Evolutionary conservation across 2,113 vertebrate genomes (phyloP).

Genomic region (Callocephalon fimbriatum): DNA sequence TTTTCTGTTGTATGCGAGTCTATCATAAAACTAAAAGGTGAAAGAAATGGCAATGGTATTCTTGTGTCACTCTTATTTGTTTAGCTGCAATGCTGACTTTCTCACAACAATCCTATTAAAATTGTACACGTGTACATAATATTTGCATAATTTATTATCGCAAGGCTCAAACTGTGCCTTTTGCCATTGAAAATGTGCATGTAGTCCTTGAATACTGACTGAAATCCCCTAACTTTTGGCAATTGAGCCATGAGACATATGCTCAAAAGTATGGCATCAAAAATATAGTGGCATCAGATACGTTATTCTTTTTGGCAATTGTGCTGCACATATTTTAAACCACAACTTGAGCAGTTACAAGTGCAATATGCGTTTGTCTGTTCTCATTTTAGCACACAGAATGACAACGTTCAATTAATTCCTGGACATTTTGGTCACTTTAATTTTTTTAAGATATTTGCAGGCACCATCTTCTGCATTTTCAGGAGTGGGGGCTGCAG

Average conservation of each 20-base stretch:
- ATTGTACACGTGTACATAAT: conserved; percentile 64
- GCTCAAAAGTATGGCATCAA: conserved; percentile 70
- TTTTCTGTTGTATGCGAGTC: conserved; percentile 82
- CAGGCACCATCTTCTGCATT: neutral
- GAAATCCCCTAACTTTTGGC: conserved; percentile 72
- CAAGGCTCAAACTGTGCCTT: conserved; percentile 62
- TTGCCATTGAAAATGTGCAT: conserved; percentile 70
- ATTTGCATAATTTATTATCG: conserved; percentile 74
- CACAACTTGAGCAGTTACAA: conserved; percentile 52
- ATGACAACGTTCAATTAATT: conserved; percentile 35
- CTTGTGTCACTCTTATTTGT: conserved; percentile 64
- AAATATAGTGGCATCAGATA: conserved; percentile 38
- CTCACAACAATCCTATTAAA: conserved; percentile 69
- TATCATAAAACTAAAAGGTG: conserved; percentile 76
- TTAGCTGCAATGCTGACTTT: conserved; percentile 59
- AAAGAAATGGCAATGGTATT: conserved; percentile 72
- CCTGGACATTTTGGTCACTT: neutral
- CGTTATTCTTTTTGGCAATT: conserved; percentile 64
- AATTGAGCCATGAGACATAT: conserved; percentile 72
- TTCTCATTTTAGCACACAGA: neutral
- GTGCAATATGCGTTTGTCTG: conserved; percentile 44
- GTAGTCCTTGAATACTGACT: conserved; percentile 73
- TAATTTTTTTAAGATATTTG: neutral
- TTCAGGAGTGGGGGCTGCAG: neutral
- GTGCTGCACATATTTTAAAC: conserved; percentile 50